Conservation (phyloP, 2,888 invertebrate genomes). For the Papilio protenor region DNA sequence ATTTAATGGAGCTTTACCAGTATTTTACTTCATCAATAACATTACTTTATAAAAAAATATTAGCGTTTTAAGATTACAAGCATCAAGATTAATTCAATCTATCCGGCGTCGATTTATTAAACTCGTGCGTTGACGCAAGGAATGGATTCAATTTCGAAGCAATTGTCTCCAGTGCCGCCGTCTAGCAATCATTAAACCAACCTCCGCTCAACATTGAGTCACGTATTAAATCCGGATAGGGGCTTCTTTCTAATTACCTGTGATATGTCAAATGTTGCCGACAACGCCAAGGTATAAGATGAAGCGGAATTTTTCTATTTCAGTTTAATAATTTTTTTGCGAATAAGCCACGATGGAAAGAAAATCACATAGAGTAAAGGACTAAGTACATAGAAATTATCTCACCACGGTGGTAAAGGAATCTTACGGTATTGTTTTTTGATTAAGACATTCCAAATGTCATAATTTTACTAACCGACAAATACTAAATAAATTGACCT, state of each 20-base stretch:
- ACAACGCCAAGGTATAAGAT: slow-evolving; percentile 47
- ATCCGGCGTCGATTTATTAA: slow-evolving; percentile 40
- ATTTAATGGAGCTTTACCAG: not conserved
- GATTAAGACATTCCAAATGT: no score
- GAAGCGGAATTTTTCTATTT: slow-evolving; percentile 51
- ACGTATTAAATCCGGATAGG: slow-evolving; percentile 76
- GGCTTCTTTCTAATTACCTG: slow-evolving; percentile 78
- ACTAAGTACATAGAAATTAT: no score
- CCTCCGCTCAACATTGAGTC: slow-evolving; percentile 71
- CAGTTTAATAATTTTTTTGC: not conserved
- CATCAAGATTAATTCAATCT: slow-evolving; percentile 38
- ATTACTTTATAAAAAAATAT: slow-evolving; percentile 16
- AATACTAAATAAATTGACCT: not conserved
- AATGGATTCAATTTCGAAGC: slow-evolving; percentile 49
- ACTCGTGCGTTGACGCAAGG: slow-evolving; percentile 44
- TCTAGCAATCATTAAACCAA: slow-evolving; percentile 67
- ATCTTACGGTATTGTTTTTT: no score
- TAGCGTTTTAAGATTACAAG: slow-evolving; percentile 16
- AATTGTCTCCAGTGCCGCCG: slow-evolving; percentile 57
- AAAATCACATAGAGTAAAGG: not conserved
- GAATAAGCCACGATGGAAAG: not conserved
- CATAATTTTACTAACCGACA: no score
- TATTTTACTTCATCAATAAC: not conserved
- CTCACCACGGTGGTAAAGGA: no score
- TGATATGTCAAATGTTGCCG: slow-evolving; percentile 72